Evolutionary conservation across 2,888 invertebrate species (phyloP).

Genomic region (Phlogophora meticulosa): DNA sequence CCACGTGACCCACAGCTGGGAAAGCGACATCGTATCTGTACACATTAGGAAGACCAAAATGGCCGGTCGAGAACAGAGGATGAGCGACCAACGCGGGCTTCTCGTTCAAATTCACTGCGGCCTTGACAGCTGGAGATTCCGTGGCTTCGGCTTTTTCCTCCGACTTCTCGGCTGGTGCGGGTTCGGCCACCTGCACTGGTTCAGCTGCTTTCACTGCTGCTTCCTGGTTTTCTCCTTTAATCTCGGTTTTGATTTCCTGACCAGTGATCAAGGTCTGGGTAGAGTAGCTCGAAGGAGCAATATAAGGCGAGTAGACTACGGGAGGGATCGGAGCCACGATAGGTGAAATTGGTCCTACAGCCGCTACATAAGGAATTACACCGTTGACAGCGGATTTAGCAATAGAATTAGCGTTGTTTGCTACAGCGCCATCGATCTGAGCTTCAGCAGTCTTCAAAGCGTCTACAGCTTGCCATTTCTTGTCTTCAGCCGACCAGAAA

Average conservation of each 20-base stretch:
- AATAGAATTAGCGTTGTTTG: slow-evolving; percentile 72
- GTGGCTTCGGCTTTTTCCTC: slow-evolving; percentile 24
- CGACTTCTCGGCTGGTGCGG: slow-evolving; percentile 14
- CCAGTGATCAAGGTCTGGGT: slow-evolving; percentile 31
- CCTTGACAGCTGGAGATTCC: slow-evolving; percentile 52
- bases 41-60: slow-evolving; percentile 44
- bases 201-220: slow-evolving; percentile 42
- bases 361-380: slow-evolving; percentile 42
- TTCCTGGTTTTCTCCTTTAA: slow-evolving; percentile 67
- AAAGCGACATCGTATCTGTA: slow-evolving; percentile 58
- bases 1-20: slow-evolving; percentile 36
- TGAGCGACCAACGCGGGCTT: slow-evolving; percentile 44
- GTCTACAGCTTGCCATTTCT: slow-evolving; percentile 85
- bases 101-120: slow-evolving; percentile 46
- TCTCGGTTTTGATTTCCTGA: slow-evolving; percentile 57
- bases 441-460: slow-evolving; percentile 82
- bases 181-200: slow-evolving; percentile 41
- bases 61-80: slow-evolving; percentile 31
- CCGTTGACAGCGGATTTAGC: slow-evolving; percentile 71
- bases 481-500: slow-evolving; percentile 82
- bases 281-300: slow-evolving; percentile 29
- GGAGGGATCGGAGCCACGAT: slow-evolving; percentile 61
- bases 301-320: slow-evolving; percentile 52
- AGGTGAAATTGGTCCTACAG: slow-evolving; percentile 47
- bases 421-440: slow-evolving; percentile 78